A percentile compares a stretch with the other conserved stretches of the same genome.
Conservation (phyloP, 2,113 vertebrate genomes). For the Chloebia gouldiae region DNA sequence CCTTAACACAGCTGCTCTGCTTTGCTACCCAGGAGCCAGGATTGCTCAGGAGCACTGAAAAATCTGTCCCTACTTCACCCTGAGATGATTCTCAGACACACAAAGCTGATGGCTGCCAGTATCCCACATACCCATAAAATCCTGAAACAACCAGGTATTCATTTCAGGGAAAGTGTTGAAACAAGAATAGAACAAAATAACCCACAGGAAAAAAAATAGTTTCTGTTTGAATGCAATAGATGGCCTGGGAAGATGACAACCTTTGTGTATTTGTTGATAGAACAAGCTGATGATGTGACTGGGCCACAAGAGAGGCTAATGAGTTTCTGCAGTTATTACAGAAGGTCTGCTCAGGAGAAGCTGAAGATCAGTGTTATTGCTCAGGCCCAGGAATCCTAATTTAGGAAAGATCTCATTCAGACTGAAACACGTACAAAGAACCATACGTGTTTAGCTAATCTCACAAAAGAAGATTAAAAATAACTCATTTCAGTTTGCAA, state of each 20-base stretch:
- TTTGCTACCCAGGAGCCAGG: neutral
- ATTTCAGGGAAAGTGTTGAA: neutral
- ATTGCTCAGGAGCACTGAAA: neutral
- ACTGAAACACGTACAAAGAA: neutral
- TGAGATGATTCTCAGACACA: neutral
- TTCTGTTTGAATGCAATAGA: neutral
- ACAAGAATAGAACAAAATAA: neutral
- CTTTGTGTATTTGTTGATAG: neutral
- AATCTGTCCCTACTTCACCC: rapidly evolving
- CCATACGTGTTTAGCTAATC: neutral
- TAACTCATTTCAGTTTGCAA: neutral
- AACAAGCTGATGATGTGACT: neutral
- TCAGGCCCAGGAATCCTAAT: neutral
- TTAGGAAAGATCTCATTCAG: neutral
- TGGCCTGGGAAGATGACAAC: neutral
- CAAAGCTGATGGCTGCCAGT: neutral
- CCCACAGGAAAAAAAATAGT: neutral
- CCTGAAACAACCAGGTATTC: neutral
- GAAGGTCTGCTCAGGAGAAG: neutral
- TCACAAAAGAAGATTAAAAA: neutral
- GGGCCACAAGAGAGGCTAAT: constrained; percentile 11
- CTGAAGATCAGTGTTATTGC: neutral
- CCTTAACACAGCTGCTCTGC: neutral
- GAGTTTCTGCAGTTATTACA: constrained; percentile 9
- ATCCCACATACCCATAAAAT: rapidly evolving